Evolutionary conservation across 2,113 vertebrate genomes (phyloP).

Genomic region (Bettongia penicillata): DNA sequence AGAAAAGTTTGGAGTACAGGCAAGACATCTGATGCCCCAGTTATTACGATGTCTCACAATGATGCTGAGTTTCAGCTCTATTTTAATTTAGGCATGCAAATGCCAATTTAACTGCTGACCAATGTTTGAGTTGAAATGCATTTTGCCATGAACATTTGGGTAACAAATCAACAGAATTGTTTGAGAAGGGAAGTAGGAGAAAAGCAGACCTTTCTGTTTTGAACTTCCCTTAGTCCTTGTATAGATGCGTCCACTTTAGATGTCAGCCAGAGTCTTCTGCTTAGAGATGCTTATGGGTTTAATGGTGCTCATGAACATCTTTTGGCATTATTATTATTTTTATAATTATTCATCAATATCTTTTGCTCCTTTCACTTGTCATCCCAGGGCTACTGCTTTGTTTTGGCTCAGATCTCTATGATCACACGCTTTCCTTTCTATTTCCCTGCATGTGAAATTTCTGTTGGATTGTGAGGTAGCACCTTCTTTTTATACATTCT

Average conservation of each 20-base stretch:
- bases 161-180: background rate
- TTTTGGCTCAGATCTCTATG: background rate
- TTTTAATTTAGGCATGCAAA: background rate
- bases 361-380: background rate
- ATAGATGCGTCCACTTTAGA: background rate
- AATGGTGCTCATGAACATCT: background rate
- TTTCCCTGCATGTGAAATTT: background rate
- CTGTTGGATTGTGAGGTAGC: background rate
- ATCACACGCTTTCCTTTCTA: background rate
- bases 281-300: background rate
- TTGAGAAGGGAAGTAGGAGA: background rate
- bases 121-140: background rate
- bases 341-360: background rate
- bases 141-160: background rate
- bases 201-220: background rate
- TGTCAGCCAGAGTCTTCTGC: background rate
- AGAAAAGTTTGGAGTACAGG: background rate
- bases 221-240: background rate
- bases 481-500: background rate
- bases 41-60: background rate
- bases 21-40: accelerated
- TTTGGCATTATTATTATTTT: background rate
- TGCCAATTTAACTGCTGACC: background rate
- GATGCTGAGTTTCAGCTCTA: background rate
- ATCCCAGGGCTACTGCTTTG: background rate